Conservation (phyloP, 2,888 invertebrate genomes). For the Napeogenes sylphis region DNA sequence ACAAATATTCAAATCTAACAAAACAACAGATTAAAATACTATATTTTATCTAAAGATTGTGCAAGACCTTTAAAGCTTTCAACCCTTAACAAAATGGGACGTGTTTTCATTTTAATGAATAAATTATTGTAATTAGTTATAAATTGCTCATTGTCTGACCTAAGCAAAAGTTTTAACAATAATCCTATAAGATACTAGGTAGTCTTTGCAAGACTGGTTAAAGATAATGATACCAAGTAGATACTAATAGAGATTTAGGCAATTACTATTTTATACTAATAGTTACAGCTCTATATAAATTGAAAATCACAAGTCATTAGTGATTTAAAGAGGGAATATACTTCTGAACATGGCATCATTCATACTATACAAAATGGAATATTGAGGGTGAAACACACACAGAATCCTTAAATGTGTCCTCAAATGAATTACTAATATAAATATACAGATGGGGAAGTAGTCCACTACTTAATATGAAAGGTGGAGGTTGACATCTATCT, state of each 20-base stretch:
- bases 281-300: conserved; percentile 29
- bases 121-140: conserved; percentile 16
- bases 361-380: conserved; percentile 62
- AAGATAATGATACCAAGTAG: conserved; percentile 18
- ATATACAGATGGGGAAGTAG: conserved; percentile 49
- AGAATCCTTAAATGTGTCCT: conserved; percentile 55
- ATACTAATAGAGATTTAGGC: conserved; percentile 28
- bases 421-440: conserved; percentile 41
- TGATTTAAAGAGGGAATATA: conserved; percentile 24
- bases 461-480: conserved; percentile 23
- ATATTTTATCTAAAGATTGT: conserved; percentile 26
- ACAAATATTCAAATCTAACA: conserved; percentile 7
- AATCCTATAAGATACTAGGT: conserved; percentile 24
- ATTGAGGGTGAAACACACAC: conserved; percentile 61
- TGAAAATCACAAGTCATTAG: conserved; percentile 29
- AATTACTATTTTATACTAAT: conserved; percentile 27
- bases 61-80: conserved; percentile 27
- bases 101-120: conserved; percentile 8
- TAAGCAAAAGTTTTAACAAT: conserved; percentile 28
- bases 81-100: conserved; percentile 6
- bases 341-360: conserved; percentile 30
- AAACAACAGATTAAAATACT: conserved; percentile 20
- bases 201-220: conserved; percentile 25
- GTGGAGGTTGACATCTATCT: conserved; percentile 28
- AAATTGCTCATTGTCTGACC: conserved; percentile 29